A percentile compares a stretch with the other conserved stretches of the same genome.
Conservation (phyloP, 2,113 vertebrate species). For the Hemiprocne comata region DNA sequence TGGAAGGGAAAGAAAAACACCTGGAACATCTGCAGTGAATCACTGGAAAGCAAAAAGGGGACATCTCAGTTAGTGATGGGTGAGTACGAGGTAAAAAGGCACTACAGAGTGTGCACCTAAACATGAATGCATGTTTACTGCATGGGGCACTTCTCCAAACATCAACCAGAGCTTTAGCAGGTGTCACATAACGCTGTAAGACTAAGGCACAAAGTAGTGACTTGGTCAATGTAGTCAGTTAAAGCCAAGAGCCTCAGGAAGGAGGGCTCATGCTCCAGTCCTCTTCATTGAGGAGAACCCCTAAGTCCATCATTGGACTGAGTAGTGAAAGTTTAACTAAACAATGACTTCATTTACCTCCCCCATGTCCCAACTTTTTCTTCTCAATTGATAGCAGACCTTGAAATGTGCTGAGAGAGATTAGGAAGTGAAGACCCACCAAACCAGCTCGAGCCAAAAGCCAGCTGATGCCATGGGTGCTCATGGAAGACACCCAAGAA, state of each 20-base stretch:
- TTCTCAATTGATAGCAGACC: not conserved
- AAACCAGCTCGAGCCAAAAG: not conserved
- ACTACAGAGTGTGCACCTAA: not conserved
- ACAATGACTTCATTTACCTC: not conserved
- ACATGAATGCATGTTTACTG: not conserved
- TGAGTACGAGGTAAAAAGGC: not conserved
- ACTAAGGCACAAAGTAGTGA: not conserved
- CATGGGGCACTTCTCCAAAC: not conserved
- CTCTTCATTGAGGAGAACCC: not conserved
- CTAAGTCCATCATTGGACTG: not conserved
- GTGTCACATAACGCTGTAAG: fast-evolving
- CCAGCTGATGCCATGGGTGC: not conserved
- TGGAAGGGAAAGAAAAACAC: slow-evolving; percentile 87
- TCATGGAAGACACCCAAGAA: not conserved
- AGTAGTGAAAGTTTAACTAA: not conserved
- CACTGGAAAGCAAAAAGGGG: slow-evolving; percentile 52
- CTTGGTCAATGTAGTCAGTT: not conserved
- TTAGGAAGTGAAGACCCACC: not conserved
- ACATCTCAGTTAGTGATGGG: not conserved
- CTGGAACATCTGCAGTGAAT: slow-evolving; percentile 93
- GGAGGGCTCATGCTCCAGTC: not conserved
- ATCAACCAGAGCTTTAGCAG: not conserved
- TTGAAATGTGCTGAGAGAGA: not conserved
- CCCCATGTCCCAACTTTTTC: fast-evolving
- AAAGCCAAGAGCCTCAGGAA: not conserved